A percentile compares a stretch with the other conserved stretches of the same genome.
Evolutionary conservation across 2,797 vertebrate species (phyloP).

Genomic region (Acipenser oxyrinchus): DNA sequence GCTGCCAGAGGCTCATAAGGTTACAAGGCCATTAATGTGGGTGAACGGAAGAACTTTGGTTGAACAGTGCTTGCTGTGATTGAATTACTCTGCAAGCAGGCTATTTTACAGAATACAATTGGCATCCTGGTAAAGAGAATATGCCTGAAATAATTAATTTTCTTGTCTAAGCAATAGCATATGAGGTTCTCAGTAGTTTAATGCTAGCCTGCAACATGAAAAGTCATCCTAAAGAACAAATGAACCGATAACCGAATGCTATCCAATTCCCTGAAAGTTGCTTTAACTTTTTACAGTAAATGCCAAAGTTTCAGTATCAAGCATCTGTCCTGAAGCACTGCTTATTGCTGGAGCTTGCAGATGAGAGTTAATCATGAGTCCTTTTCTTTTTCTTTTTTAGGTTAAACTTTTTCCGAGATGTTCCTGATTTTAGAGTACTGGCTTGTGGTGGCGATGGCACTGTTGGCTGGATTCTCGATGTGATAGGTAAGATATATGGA

Average conservation of each 20-base stretch:
- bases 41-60: slow-evolving; percentile 67
- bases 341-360: too few species aligned
- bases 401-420: slow-evolving; percentile 88
- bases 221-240: too few species aligned
- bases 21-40: slow-evolving; percentile 67
- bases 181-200: too few species aligned
- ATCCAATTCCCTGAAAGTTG: too few species aligned
- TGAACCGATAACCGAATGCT: too few species aligned
- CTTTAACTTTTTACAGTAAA: too few species aligned
- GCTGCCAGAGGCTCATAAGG: slow-evolving; percentile 59
- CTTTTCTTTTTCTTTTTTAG: slow-evolving; percentile 43
- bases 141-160: background rate
- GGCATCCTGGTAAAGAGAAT: background rate
- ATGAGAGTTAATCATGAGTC: too few species aligned
- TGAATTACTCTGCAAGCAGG: slow-evolving; percentile 52
- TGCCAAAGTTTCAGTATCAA: too few species aligned
- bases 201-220: too few species aligned
- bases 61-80: slow-evolving; percentile 60
- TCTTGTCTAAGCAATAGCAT: too few species aligned
- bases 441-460: slow-evolving; percentile 88
- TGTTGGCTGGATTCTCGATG: slow-evolving; percentile 92
- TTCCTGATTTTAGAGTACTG: slow-evolving; percentile 79
- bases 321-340: too few species aligned
- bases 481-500: slow-evolving; percentile 69
- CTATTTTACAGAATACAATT: slow-evolving; percentile 35